Conservation (phyloP, 2,113 vertebrate species). For the Empidonax alnorum region DNA sequence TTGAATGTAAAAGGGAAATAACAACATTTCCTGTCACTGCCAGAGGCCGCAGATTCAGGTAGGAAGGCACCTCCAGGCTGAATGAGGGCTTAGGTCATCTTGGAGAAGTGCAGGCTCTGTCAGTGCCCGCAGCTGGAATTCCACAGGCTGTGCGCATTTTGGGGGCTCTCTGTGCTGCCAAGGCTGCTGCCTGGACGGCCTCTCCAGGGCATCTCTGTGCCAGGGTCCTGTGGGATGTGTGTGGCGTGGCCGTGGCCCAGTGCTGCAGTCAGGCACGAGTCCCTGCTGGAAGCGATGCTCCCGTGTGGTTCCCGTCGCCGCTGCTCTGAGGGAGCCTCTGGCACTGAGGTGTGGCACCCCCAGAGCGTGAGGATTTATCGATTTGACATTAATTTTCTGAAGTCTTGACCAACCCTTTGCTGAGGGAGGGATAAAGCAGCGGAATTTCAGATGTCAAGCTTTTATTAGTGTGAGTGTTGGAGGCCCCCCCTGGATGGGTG, state of each 20-base stretch:
- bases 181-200: fast-evolving
- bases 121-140: background rate
- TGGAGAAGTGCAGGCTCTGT: background rate
- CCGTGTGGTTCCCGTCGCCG: fast-evolving
- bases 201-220: background rate
- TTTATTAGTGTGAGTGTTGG: conserved; percentile 68
- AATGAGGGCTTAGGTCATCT: background rate
- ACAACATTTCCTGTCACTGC: background rate
- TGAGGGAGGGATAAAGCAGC: conserved; percentile 65
- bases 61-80: background rate
- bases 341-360: fast-evolving
- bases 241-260: fast-evolving
- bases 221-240: fast-evolving
- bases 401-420: conserved; percentile 65
- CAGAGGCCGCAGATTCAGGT: fast-evolving
- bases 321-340: fast-evolving
- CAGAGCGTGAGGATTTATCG: conserved; percentile 68
- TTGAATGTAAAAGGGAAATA: background rate
- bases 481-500: conserved; percentile 76
- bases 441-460: conserved; percentile 76
- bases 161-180: fast-evolving
- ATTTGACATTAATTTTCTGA: conserved; percentile 63
- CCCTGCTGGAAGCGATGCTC: fast-evolving
- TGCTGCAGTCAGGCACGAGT: background rate
- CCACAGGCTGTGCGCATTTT: too few species aligned